phyloP scores from a whole-genome alignment of 2,797 vertebrate genomes.

The Enteromius fasciolatus region DNA sequence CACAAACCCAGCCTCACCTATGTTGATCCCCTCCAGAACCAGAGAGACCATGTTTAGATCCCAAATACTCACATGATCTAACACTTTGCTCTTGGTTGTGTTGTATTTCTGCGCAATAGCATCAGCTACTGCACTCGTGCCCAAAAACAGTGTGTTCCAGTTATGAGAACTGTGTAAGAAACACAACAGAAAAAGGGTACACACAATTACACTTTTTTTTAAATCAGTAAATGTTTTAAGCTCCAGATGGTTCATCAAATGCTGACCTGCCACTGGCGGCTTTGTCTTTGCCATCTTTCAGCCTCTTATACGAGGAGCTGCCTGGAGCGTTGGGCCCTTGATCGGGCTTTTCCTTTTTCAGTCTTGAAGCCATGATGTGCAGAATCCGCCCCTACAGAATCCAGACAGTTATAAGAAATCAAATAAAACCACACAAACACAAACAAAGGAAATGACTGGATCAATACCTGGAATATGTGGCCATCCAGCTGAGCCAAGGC shows the following conservation, averaged over 20 bases:
- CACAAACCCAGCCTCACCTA: background rate
- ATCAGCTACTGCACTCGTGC: constrained; percentile 91
- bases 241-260: background rate
- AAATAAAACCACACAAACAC: background rate
- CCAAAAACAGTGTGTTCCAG: constrained; percentile 95
- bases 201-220: background rate
- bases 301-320: constrained; percentile 88
- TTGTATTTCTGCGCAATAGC: constrained; percentile 94
- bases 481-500: constrained; percentile 89
- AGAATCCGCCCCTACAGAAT: constrained; percentile 88
- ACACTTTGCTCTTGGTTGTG: constrained; percentile 92
- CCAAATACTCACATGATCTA: constrained; percentile 88
- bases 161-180: constrained; percentile 86
- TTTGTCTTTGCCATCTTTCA: constrained; percentile 90
- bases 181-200: background rate
- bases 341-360: constrained; percentile 86
- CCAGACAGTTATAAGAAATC: constrained; percentile 18
- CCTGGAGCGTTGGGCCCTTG: constrained; percentile 66
- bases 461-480: constrained; percentile 91
- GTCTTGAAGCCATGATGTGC: constrained; percentile 88
- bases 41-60: background rate
- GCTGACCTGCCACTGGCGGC: constrained; percentile 87
- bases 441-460: background rate
- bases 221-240: background rate
- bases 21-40: background rate